phyloP scores from a whole-genome alignment of 1,140 invertebrate species.

The Diorhabda sublineata region DNA sequence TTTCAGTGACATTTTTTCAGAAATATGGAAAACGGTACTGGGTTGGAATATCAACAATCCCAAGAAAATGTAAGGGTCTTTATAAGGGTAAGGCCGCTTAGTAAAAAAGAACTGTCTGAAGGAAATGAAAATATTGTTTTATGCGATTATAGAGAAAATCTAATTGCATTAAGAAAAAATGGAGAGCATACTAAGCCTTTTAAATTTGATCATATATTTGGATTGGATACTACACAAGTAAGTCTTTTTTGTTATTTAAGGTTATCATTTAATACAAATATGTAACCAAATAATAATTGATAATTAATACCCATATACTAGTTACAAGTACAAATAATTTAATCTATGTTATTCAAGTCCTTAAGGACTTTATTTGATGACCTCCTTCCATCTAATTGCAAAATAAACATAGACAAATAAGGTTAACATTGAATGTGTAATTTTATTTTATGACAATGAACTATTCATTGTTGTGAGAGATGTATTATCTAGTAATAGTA shows the following conservation, averaged over 20 bases:
- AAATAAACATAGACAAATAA: too few relatives aligned
- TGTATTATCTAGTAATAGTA: too few relatives aligned
- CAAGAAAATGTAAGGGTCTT: conserved; percentile 75
- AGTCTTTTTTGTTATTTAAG: conserved; percentile 19
- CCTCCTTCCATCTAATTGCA: too few relatives aligned
- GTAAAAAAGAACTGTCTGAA: conserved; percentile 68
- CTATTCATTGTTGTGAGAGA: too few relatives aligned
- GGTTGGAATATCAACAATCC: background rate
- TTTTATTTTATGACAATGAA: too few relatives aligned
- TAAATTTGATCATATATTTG: conserved; percentile 91
- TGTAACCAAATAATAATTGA: background rate
- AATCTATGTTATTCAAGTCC: conserved; percentile 1
- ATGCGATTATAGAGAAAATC: conserved; percentile 71
- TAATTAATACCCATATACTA: background rate
- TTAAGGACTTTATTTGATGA: background rate
- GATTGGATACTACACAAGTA: conserved; percentile 78
- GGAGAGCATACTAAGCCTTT: conserved; percentile 73
- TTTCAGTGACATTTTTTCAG: background rate
- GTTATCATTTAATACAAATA: background rate
- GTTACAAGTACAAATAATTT: background rate
- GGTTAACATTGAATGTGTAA: too few relatives aligned
- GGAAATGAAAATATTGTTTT: conserved; percentile 66
- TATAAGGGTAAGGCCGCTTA: conserved; percentile 82
- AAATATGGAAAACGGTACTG: conserved; percentile 15
- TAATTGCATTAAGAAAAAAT: conserved; percentile 72